Base-by-base conservation (phyloP, 2,888 invertebrate species). In the Ariolimax columbianus region DNA sequence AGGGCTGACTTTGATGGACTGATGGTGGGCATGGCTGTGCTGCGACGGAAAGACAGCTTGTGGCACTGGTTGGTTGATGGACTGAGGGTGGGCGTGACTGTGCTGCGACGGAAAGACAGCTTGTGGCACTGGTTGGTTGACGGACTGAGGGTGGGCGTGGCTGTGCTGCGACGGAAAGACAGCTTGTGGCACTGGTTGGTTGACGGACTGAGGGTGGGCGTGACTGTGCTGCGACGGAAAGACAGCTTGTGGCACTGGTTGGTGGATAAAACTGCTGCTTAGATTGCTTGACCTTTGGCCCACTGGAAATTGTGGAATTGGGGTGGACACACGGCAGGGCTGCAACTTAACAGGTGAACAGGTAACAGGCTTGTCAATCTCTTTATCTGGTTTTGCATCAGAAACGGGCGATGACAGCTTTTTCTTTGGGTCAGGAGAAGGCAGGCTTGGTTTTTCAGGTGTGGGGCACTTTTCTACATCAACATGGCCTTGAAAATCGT, bases 261-360 rank as follows among this genome's bases (percentile, higher is more conserved):
- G 85, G 55, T 82, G 85, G 51, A 82, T 75, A 30, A 63, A 85
- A 36, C 51, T 75, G 47, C 78, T 82, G 51, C 51, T 82, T 38
- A 85, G 75, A 55, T 85, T 81, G 47, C 77, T 77, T 14, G 81
- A 30, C 36, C 85, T 75, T n/a, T 85, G 85, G 26, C 59, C 78
- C 0, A 68, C 19, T 4, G 85, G 72, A 78, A 85, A 82, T 47
- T 85, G 82, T 40, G 85, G 85, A 6, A 85, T 75, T 0, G 85
- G 85, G 19, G 85, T 85, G 40, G 77, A 82, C 0, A 78, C 82
- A 14, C 82, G 81, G 40, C 85, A 82, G 23, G 82, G 68, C 85
- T 85, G 70, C 6, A 77, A 72, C 40, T 85, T 85, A 14, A 43
- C 72, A 4, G 85, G 82, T 26, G 85, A 82, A 23, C 26, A 66